Evolutionary conservation across 1,140 invertebrate genomes (phyloP), one percentile per base, ranked within the genome.

Genomic region (Penaeus vannamei): DNA sequence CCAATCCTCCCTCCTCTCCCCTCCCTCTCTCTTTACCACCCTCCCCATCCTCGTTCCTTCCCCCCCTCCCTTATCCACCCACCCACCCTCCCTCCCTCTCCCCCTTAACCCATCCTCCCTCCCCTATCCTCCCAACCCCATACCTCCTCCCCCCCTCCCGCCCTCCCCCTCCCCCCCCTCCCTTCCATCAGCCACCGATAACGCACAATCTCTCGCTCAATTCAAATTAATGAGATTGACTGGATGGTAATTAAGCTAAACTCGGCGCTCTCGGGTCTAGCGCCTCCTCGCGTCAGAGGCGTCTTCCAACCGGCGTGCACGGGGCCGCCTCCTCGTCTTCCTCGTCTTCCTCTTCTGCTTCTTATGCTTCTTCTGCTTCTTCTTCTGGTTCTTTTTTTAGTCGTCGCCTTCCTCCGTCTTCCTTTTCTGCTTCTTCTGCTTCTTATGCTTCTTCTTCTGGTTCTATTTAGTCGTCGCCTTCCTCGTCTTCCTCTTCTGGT

Each of bases 161-260:
- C n/a, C 2, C 36, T 22, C 46, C 59, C 77, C 66, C 26, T 42
- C 46, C 36, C 80, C 36, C 66, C 80, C 36, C 66, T 60, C 79
- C 82, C 79, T 79, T 82, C 66, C 87, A 76, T 62, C 72, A 76
- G 72, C 81, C 81, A 89, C 81, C 87, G 87, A 89, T 89, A 89
- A 89, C 87, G 87, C 87, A 89, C 87, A 89, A 89, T 89, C 87
- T 89, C 87, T 76, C 87, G 81, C 87, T 84, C 87, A 89, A 89
- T 89, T 89, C 87, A 89, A 89, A 89, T 89, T 89, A 89, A 89
- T 89, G 87, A 89, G 87, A 89, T 89, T 89, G 87, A 89, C 87
- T 89, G 80, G 87, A 89, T 89, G 87, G 87, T 89, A 89, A 89
- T 89, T 89, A 89, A 89, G 87, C 87, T 89, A 89, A 89, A 89